phyloP scores from a whole-genome alignment of 1,140 invertebrate genomes.

The Drosophila prosaltans region DNA sequence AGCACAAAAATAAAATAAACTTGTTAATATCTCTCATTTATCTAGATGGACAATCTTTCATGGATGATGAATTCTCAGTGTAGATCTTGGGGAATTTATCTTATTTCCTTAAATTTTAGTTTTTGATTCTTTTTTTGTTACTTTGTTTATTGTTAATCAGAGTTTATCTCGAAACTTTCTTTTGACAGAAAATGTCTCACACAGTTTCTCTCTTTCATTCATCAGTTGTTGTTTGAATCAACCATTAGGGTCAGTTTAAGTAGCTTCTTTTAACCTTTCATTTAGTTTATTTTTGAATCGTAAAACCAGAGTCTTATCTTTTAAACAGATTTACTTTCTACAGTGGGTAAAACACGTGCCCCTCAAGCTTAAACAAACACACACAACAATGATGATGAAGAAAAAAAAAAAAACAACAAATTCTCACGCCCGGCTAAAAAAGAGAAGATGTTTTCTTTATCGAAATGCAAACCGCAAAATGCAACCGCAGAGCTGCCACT shows the following conservation, averaged over 20 bases:
- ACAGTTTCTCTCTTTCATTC: constrained; percentile 15
- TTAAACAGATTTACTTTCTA: constrained; percentile 43
- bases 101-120: constrained; percentile 10
- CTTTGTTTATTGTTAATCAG: constrained; percentile 39
- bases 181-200: constrained; percentile 18
- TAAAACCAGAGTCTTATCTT: constrained; percentile 46
- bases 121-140: background rate
- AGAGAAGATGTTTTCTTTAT: background rate
- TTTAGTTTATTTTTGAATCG: constrained; percentile 21
- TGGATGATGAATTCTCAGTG: background rate
- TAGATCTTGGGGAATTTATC: background rate
- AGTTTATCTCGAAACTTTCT: constrained; percentile 34
- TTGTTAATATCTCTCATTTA: background rate
- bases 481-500: constrained; percentile 46
- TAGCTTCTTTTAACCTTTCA: constrained; percentile 36
- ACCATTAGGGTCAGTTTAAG: constrained; percentile 60
- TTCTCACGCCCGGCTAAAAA: constrained; percentile 53
- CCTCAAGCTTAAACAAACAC: constrained; percentile 8
- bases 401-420: constrained; percentile 18
- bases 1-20: background rate
- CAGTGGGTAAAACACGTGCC: constrained; percentile 50
- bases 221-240: background rate
- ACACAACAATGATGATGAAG: no score
- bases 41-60: background rate
- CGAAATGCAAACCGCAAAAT: constrained; percentile 62